phyloP scores from a whole-genome alignment of 2,888 invertebrate genomes.

The Drosophila nigricruria region DNA sequence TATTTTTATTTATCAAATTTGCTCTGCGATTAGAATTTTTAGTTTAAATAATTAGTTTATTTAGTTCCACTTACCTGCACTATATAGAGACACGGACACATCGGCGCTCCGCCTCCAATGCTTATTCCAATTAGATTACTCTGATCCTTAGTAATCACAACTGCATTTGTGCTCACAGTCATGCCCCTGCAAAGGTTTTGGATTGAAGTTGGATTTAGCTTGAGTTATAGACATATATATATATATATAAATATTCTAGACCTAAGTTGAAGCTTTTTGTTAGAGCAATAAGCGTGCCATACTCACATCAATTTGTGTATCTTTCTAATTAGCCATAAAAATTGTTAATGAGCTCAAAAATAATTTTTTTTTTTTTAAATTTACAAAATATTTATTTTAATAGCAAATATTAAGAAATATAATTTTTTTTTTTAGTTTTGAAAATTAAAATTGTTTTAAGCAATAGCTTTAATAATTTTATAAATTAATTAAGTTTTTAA shows the following conservation, averaged over 20 bases:
- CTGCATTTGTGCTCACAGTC: conserved; percentile 97
- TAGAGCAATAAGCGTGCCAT: conserved; percentile 40
- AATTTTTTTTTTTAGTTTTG: too few relatives aligned
- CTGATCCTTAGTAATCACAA: conserved; percentile 95
- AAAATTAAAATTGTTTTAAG: too few relatives aligned
- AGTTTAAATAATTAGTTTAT: not conserved
- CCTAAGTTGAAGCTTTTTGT: conserved; percentile 12
- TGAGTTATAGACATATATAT: not conserved
- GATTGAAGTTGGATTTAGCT: not conserved
- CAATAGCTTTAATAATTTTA: too few relatives aligned
- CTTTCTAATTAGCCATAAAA: conserved; percentile 32
- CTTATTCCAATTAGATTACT: conserved; percentile 98
- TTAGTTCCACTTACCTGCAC: conserved; percentile 90
- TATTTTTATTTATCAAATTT: not conserved
- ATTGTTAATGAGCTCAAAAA: too few relatives aligned
- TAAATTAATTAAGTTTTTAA: too few relatives aligned
- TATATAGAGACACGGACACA: conserved; percentile 98
- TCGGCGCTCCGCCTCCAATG: conserved; percentile 97
- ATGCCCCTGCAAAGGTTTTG: conserved; percentile 91
- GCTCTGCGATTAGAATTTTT: not conserved
- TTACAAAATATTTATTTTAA: too few relatives aligned
- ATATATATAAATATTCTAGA: not conserved
- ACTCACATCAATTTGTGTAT: conserved; percentile 65
- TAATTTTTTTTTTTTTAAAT: too few relatives aligned
- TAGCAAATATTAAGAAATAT: too few relatives aligned